Base-by-base conservation (phyloP, 92 coral and sea anemone species). In the Epizoanthus stellaris region DNA sequence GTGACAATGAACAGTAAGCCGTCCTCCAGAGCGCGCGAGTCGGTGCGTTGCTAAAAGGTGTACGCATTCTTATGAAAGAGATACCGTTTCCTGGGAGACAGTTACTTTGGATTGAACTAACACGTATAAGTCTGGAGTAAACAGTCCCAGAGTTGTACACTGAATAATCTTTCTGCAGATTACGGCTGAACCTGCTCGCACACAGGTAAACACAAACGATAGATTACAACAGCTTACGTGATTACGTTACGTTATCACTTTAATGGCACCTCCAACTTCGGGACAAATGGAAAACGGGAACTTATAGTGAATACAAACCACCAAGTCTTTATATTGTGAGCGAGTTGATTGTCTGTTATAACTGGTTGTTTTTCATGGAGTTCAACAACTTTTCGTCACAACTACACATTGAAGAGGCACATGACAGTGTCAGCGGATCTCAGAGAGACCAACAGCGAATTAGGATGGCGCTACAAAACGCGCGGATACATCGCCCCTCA, bases 401-500 rank as follows among this genome's bases (percentile, higher is more conserved):
- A 67, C 14, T 4, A 9, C 72, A 25, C 45, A 34, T 21, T 67
- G 15, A 34, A 25, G 39, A 8, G 21, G 9, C 39, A 34, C 45
- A 14, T 2, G 43, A 30, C 15, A 67, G 8, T 30, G 47, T 15
- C 2, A 34, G 3, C 39, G 47, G 16, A 67, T 67, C 72, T 16
- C 9, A 67, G 72, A 30, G 14, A 67, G 16, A 39, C 17, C 40
- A 34, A n/a, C 47, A 67, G 42, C 72, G 72, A 67, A n/a, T 34
- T 17, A 64, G 69, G 69, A 12, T 91, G 81, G 81, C 89, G 36
- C 87, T 85, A 8, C 80, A 68, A 13, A 91, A 91, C 45, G 94
- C 91, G 42, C 85, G 75, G 72, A 84, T 62, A 20, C 89, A 88
- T 63, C 89, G 91, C 6, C 94, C 94, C 17, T 25, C 84, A 0